phyloP scores from a whole-genome alignment of 2,797 vertebrate genomes.

The Chromobotia macracanthus region DNA sequence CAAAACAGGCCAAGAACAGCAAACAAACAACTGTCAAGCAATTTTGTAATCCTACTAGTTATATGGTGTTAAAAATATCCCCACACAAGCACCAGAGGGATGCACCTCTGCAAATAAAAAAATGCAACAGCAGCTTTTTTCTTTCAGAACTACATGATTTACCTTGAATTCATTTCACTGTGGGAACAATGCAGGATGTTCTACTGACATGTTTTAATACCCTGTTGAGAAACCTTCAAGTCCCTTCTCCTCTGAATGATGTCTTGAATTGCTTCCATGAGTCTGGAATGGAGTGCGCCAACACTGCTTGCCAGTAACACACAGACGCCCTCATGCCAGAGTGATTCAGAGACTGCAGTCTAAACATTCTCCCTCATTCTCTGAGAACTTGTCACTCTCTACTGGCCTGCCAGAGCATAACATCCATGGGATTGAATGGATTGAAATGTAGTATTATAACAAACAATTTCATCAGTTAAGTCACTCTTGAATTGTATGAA shows the following conservation, averaged over 20 bases:
- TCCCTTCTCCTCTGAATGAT: conserved; percentile 39
- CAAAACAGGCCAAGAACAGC: background rate
- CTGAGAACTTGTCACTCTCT: conserved; percentile 51
- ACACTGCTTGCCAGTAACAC: conserved; percentile 38
- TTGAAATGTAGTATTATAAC: background rate
- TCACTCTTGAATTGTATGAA: background rate
- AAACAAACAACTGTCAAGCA: background rate
- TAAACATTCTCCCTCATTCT: conserved; percentile 9
- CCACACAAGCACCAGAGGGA: background rate
- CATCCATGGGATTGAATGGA: background rate
- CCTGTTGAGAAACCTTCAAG: conserved; percentile 43
- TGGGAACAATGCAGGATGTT: conserved; percentile 52
- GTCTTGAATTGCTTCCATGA: conserved; percentile 40
- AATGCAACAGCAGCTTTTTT: conserved; percentile 11
- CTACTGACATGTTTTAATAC: conserved; percentile 49
- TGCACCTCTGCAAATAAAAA: conserved; percentile 8
- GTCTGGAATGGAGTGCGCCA: conserved; percentile 39
- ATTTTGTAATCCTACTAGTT: background rate
- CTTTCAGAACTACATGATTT: conserved; percentile 25
- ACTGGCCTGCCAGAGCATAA: conserved; percentile 39
- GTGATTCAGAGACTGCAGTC: background rate
- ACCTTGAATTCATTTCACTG: conserved; percentile 40
- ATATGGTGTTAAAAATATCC: background rate
- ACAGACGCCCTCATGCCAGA: conserved; percentile 17
- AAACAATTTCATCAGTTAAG: background rate